Evolutionary conservation across 2,888 invertebrate species (phyloP).

Genomic region (Agonum fuliginosum): DNA sequence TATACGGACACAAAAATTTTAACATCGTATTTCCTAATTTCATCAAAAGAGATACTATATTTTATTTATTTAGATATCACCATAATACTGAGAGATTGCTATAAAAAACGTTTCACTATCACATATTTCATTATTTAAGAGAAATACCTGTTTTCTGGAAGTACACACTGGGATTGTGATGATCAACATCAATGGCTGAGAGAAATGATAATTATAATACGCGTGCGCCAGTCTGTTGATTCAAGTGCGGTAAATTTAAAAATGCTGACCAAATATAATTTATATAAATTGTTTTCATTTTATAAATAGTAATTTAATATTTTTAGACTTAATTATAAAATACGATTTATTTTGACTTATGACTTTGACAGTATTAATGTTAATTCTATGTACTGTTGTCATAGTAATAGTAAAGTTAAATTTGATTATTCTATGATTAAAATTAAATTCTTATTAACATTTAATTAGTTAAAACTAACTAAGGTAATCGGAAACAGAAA

Average conservation of each 20-base stretch:
- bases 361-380: no score
- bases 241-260: slow-evolving; percentile 51
- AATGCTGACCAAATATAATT: slow-evolving; percentile 65
- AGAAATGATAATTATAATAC: slow-evolving; percentile 71
- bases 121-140: slow-evolving; percentile 48
- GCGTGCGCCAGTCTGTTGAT: slow-evolving; percentile 66
- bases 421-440: no score
- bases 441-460: no score
- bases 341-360: no score
- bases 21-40: neutral
- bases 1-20: slow-evolving; percentile 49
- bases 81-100: neutral
- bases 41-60: neutral
- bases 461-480: no score
- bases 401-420: neutral
- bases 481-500: no score
- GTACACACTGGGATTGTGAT: slow-evolving; percentile 66
- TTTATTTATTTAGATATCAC: neutral
- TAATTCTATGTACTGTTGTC: no score
- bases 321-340: slow-evolving; percentile 61
- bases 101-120: slow-evolving; percentile 31
- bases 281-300: slow-evolving; percentile 67
- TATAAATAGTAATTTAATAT: slow-evolving; percentile 65
- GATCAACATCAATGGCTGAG: slow-evolving; percentile 75
- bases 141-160: slow-evolving; percentile 60